phyloP scores from a whole-genome alignment of 2,797 vertebrate species.

The Muscicapa striata region DNA sequence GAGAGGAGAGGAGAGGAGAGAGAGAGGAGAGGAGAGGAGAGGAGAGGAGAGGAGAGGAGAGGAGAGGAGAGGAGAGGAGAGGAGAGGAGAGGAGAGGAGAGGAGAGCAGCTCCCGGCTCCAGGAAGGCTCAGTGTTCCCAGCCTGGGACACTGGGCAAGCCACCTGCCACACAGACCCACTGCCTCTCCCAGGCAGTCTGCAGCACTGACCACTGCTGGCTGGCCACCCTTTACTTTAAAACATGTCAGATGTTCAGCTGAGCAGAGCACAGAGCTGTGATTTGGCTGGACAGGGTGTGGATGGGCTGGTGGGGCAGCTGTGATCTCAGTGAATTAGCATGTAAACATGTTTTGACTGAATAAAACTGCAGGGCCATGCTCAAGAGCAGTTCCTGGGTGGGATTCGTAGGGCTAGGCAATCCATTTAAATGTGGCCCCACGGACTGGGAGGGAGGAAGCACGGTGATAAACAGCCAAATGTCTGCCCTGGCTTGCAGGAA shows the following conservation, averaged over 20 bases:
- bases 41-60: no score
- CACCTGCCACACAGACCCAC: not conserved
- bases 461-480: not conserved
- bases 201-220: not conserved
- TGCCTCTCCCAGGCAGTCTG: not conserved
- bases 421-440: not conserved
- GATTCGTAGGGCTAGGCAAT: not conserved
- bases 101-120: rapidly evolving
- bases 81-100: no score
- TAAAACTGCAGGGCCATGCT: not conserved
- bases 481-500: not conserved
- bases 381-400: constrained; percentile 8
- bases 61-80: no score
- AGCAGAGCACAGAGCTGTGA: not conserved
- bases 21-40: no score
- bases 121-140: rapidly evolving
- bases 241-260: not conserved
- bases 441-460: not conserved
- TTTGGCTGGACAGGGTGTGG: not conserved
- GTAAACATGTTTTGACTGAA: constrained; percentile 48
- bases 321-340: constrained; percentile 25
- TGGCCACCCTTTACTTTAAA: not conserved
- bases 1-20: no score
- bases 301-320: not conserved
- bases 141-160: not conserved